Percentiles rank a stretch among this genome's conserved stretches.
phyloP scores from a whole-genome alignment of 2,797 vertebrate genomes.

The Lepus townsendii region DNA sequence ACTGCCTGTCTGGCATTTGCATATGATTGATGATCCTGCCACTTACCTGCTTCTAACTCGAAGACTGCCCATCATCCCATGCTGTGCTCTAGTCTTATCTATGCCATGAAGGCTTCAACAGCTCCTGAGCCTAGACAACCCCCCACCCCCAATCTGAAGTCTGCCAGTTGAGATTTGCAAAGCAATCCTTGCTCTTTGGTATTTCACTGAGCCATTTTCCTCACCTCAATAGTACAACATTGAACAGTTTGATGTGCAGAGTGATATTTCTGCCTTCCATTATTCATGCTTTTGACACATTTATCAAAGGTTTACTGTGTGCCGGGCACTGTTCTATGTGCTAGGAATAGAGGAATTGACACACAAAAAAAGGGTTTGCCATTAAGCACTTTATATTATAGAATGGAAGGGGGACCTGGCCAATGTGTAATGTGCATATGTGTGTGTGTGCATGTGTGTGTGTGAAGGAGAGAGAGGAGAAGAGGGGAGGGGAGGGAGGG shows the following conservation, averaged over 20 bases:
- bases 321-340: not conserved
- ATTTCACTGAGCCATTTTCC: conserved; percentile 23
- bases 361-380: not conserved
- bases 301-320: not conserved
- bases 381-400: not conserved
- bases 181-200: not conserved
- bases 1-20: not conserved
- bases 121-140: not conserved
- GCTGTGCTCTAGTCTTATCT: not conserved
- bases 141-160: not conserved
- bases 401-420: not conserved
- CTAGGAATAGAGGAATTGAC: not conserved
- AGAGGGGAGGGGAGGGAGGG: too few relatives aligned
- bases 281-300: not conserved
- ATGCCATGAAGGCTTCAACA: not conserved
- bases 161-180: not conserved
- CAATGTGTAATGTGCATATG: not conserved
- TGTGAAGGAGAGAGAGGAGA: too few relatives aligned
- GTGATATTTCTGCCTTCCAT: not conserved
- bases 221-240: not conserved
- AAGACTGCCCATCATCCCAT: not conserved
- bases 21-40: not conserved
- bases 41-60: not conserved
- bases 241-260: not conserved
- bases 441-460: not conserved